These are phyloP conservation scores for Brachirus orientalis DNA, from an alignment of 2,113 vertebrate species.

Conservation along the genomic window DNA sequence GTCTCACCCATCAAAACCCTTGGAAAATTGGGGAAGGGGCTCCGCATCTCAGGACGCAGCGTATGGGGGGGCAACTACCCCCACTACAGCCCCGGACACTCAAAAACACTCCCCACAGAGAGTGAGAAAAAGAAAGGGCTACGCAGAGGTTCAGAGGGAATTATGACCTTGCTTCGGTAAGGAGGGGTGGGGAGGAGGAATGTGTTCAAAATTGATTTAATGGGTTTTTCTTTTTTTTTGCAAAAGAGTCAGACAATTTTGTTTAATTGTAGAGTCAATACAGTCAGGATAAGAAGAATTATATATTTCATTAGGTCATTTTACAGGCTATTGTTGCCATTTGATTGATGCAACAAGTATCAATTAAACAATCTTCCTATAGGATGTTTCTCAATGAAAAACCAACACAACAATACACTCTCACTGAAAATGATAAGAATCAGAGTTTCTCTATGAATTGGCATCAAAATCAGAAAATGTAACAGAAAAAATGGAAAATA, in stretches of 20 bases:
- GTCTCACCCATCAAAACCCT: constrained; percentile 86
- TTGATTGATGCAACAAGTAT: too few species aligned
- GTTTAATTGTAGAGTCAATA: neutral
- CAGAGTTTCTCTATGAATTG: too few species aligned
- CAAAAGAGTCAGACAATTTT: neutral
- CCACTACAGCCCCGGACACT: constrained; percentile 73
- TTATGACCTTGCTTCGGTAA: constrained; percentile 83
- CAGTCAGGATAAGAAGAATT: too few species aligned
- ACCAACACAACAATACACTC: too few species aligned
- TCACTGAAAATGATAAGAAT: too few species aligned
- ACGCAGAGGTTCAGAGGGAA: constrained; percentile 85
- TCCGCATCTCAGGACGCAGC: constrained; percentile 79
- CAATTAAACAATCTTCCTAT: too few species aligned
- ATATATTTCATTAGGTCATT: too few species aligned
- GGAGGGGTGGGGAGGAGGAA: constrained; percentile 30
- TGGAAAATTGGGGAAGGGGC: constrained; percentile 81
- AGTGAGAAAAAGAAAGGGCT: constrained; percentile 78
- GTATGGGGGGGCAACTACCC: constrained; percentile 73
- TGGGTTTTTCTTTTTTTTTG: neutral
- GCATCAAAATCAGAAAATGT: neutral
- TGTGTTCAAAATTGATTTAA: neutral
- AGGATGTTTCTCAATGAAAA: too few species aligned
- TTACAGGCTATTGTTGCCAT: too few species aligned
- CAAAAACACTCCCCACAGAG: constrained; percentile 72
- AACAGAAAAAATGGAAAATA: constrained; percentile 2